Conservation (phyloP, 2,888 invertebrate genomes). For the Carterocephalus palaemon region DNA sequence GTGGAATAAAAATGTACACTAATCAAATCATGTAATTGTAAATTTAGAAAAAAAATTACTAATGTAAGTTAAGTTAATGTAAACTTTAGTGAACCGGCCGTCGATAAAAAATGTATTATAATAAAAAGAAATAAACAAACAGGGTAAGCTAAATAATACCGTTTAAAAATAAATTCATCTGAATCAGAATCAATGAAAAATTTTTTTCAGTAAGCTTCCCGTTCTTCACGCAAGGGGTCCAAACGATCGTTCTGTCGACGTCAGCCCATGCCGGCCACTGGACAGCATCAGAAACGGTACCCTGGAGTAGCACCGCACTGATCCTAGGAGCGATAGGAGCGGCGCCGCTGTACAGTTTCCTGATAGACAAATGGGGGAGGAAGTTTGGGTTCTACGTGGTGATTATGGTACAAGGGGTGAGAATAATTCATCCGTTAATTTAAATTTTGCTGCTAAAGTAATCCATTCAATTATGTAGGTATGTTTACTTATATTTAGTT, state of each 20-base stretch:
- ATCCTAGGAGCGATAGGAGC: constrained; percentile 45
- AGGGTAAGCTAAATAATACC: too few species aligned
- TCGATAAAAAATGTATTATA: too few species aligned
- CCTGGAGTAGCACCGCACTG: constrained; percentile 54
- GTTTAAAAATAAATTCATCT: too few species aligned
- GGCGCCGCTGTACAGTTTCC: constrained; percentile 45
- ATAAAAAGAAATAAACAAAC: too few species aligned
- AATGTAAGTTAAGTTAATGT: too few species aligned
- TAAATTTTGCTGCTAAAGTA: too few species aligned
- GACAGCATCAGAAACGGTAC: constrained; percentile 39
- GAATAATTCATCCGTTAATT: constrained; percentile 32
- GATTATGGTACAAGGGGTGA: constrained; percentile 61
- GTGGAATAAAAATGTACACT: too few species aligned
- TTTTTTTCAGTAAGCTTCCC: constrained; percentile 53
- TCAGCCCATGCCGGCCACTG: constrained; percentile 53
- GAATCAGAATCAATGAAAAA: too few species aligned
- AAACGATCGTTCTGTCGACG: constrained; percentile 48
- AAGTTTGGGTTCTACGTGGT: constrained; percentile 51
- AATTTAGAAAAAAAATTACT: too few species aligned
- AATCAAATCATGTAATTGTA: too few species aligned
- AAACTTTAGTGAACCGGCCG: too few species aligned
- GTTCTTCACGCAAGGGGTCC: constrained; percentile 64
- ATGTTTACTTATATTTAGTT: not conserved
- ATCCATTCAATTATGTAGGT: too few species aligned
- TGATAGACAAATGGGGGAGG: constrained; percentile 50